These are phyloP conservation scores for Leucoraja erinaceus DNA, from an alignment of 2,113 vertebrate species.

Conservation along the genomic window DNA sequence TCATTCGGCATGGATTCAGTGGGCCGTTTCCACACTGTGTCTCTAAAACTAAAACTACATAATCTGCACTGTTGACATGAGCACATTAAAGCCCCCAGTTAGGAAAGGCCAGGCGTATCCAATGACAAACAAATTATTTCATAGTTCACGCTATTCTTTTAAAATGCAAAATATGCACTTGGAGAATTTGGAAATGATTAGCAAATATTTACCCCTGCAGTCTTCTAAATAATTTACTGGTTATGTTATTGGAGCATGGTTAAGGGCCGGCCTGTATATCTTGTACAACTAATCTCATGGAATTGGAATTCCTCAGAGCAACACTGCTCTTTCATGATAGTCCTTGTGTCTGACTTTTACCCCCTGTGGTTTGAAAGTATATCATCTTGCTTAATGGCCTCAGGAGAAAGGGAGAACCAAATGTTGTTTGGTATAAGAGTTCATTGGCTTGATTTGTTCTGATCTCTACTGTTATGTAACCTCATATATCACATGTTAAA, in stretches of 20 bases:
- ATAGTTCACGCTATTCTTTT: background rate
- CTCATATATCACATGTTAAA: background rate
- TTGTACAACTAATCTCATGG: background rate
- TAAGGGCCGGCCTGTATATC: background rate
- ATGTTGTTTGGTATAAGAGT: background rate
- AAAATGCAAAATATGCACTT: background rate
- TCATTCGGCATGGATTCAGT: too few relatives aligned
- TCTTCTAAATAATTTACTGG: slow-evolving; percentile 12
- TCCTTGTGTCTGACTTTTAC: background rate
- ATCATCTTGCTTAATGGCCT: slow-evolving; percentile 19
- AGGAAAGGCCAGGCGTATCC: background rate
- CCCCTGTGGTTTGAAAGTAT: slow-evolving; percentile 6
- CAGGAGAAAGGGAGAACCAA: background rate
- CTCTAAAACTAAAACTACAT: too few relatives aligned
- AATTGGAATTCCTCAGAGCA: background rate
- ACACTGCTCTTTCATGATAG: background rate
- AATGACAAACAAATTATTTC: background rate
- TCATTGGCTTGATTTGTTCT: slow-evolving; percentile 27
- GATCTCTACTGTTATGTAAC: slow-evolving; percentile 18
- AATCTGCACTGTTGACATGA: too few relatives aligned
- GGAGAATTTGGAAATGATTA: background rate
- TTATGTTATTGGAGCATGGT: slow-evolving; percentile 8
- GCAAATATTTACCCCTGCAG: slow-evolving; percentile 21
- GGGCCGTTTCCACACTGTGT: too few relatives aligned
- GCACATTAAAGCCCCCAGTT: background rate